phyloP scores from a whole-genome alignment of 2,797 vertebrate species.

The Tauraco hartlaubi region DNA sequence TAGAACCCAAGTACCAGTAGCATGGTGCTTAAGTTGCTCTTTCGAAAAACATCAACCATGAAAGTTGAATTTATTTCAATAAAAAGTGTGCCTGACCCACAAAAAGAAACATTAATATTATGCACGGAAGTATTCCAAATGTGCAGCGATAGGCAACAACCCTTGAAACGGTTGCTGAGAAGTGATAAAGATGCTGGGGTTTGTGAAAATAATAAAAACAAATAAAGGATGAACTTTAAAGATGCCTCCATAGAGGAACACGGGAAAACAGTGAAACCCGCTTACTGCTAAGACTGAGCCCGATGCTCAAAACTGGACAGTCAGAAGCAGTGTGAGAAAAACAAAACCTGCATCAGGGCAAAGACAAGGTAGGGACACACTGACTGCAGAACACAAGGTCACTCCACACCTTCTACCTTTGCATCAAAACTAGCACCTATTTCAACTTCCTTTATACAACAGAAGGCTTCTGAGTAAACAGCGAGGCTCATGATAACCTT shows the following conservation, averaged over 20 bases:
- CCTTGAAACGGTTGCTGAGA: background rate
- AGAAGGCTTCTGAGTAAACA: background rate
- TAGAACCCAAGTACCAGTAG: background rate
- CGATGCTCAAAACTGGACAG: background rate
- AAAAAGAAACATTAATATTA: background rate
- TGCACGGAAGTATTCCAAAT: background rate
- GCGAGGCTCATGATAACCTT: background rate
- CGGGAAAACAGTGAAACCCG: background rate
- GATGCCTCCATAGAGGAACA: background rate
- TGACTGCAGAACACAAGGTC: background rate
- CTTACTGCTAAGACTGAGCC: background rate
- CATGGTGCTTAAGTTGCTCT: background rate
- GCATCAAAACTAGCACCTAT: background rate
- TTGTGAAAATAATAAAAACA: background rate
- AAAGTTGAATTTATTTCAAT: background rate
- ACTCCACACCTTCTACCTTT: background rate
- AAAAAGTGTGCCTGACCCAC: background rate
- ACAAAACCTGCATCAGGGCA: background rate
- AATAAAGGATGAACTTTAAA: background rate
- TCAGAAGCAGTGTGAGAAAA: background rate
- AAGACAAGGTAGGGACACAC: background rate
- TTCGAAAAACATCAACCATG: background rate
- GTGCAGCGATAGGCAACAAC: background rate
- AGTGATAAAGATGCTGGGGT: background rate
- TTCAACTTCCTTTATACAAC: background rate